Conservation (phyloP, 2,888 invertebrate genomes). For the Ormyrus labotus region DNA sequence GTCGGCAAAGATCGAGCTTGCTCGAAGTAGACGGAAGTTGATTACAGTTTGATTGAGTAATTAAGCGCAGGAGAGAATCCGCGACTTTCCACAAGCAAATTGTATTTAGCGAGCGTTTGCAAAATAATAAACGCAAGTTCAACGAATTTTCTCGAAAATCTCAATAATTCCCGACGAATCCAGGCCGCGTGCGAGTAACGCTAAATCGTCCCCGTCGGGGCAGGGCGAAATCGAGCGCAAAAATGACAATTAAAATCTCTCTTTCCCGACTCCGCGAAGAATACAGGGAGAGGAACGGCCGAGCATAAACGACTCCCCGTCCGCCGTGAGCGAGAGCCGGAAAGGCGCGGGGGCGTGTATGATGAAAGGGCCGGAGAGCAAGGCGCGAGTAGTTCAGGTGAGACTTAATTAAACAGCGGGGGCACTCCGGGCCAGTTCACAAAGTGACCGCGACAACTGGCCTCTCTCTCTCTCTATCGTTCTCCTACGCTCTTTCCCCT, state of each 20-base stretch:
- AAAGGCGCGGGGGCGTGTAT: constrained; percentile 19
- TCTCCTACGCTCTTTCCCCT: constrained; percentile 36
- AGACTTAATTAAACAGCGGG: constrained; percentile 75
- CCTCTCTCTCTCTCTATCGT: constrained; percentile 38
- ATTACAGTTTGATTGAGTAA: no score
- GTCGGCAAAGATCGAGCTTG: no score
- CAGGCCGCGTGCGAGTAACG: no score
- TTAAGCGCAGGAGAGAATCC: no score
- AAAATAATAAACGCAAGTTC: no score
- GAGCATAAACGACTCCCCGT: constrained; percentile 16
- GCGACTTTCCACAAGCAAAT: no score
- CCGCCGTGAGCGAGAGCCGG: background rate
- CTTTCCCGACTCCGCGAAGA: background rate
- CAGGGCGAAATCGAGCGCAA: constrained; percentile 8
- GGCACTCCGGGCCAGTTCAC: constrained; percentile 72
- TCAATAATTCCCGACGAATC: no score
- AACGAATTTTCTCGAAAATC: no score
- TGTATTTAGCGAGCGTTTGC: no score
- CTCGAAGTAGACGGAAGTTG: no score
- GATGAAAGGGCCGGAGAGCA: constrained; percentile 57
- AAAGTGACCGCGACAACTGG: constrained; percentile 75
- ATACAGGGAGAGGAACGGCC: background rate
- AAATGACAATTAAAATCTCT: constrained; percentile 39
- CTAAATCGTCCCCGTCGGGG: no score
- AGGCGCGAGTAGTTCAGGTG: constrained; percentile 70